These are phyloP conservation scores for Chironex yamaguchii DNA, from an alignment of 30 jellyfish, hydroid and myxozoan species.

Conservation along the genomic window DNA sequence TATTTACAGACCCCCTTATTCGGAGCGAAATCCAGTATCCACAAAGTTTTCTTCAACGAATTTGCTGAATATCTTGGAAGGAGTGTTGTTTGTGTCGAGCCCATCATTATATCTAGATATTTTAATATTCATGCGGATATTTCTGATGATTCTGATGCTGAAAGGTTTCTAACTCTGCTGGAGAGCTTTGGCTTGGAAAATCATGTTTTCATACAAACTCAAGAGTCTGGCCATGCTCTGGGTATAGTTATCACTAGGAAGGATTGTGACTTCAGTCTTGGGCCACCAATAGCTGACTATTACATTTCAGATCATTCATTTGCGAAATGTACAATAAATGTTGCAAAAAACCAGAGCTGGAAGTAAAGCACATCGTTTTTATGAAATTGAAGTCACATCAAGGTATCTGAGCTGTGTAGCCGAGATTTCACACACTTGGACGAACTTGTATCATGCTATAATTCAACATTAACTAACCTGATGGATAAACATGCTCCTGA, in stretches of 20 bases:
- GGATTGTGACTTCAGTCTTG: slow-evolving; percentile 31
- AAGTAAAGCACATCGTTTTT: slow-evolving; percentile 25
- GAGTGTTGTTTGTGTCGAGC: neutral
- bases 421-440: slow-evolving; percentile 6
- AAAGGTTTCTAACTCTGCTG: slow-evolving; percentile 7
- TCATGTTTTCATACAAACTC: slow-evolving; percentile 37
- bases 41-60: slow-evolving; percentile 41
- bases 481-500: slow-evolving; percentile 46
- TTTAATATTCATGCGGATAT: slow-evolving; percentile 25
- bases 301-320: slow-evolving; percentile 41
- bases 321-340: slow-evolving; percentile 8
- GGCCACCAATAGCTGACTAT: slow-evolving; percentile 44
- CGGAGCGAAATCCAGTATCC: slow-evolving; percentile 25
- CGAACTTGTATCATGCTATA: slow-evolving; percentile 12
- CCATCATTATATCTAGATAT: slow-evolving; percentile 21
- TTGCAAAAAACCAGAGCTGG: slow-evolving; percentile 56
- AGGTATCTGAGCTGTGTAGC: slow-evolving; percentile 50
- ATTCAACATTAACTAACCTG: slow-evolving; percentile 18
- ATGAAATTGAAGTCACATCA: slow-evolving; percentile 37
- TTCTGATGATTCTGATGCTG: slow-evolving; percentile 22
- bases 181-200: slow-evolving; percentile 24
- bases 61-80: slow-evolving; percentile 40
- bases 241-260: slow-evolving; percentile 8
- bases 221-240: slow-evolving; percentile 57
- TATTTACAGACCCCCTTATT: slow-evolving; percentile 57